Base-by-base conservation (phyloP, 2,888 invertebrate genomes). In the Baronia brevicornis region DNA sequence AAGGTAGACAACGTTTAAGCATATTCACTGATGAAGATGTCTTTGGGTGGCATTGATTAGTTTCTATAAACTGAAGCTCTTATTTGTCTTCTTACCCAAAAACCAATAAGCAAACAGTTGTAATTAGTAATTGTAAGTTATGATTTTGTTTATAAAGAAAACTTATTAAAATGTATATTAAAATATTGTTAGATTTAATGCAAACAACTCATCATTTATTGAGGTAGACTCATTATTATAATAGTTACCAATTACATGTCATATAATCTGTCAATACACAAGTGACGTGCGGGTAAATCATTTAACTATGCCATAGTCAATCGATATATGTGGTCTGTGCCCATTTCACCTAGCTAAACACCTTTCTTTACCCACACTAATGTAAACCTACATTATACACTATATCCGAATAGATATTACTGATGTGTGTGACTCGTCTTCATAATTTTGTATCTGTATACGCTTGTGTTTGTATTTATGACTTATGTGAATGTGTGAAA, bases 301-400 rank as follows among this genome's bases (percentile, higher is more conserved):
- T 58, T 66, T 57, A 66, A 58, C 54, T 39, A 45, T 59, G 46
- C 46, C 49, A 38, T 43, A 51, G 60, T 60, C 48, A 46, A 43
- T 48, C 44, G 38, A 42, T 46, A 45, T 46, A 43, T 59, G 55
- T 50, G 26, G 30, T 13, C 46, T 71, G 78, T 75, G 58, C 77
- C 65, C 82, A 82, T 82, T 84, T 84, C 78, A 64, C 75, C 67
- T 59, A 71, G 62, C 58, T 60, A 69, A 70, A 68, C 82, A 77
- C 82, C 82, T 84, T 84, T 82, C 84, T 82, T 82, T 77, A 80
- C 79, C 5, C 75, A 71, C 74, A 79, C 79, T 52, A 10, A 12
- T 27, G 43, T 29, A 38, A 30, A 41, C 41, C 43, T 43, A 43
- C 37, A 48, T 51, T 53, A 43, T 51, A 41, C 44, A 47, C 46